Evolutionary conservation across 1,140 invertebrate genomes (phyloP).

Genomic region (Pseudomyrmex sp.): DNA sequence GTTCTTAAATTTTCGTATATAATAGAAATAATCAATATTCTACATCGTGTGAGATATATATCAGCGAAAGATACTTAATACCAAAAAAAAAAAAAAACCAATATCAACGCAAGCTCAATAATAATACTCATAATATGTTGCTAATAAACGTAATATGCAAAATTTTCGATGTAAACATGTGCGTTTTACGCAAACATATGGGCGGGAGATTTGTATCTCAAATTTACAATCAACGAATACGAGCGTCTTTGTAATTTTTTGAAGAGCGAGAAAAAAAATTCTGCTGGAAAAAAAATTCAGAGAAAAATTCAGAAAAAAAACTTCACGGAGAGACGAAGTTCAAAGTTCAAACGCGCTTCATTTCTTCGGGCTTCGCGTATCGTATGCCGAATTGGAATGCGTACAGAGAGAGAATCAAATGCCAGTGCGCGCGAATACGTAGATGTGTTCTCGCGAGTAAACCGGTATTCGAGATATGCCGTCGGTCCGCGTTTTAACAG

Average conservation of each 20-base stretch:
- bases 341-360: constrained; percentile 4
- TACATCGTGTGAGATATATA: background rate
- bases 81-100: background rate
- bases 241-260: background rate
- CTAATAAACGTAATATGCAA: background rate
- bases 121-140: background rate
- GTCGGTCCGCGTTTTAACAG: constrained; percentile 10
- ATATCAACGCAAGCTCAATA: no score
- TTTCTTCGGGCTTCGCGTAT: background rate
- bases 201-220: background rate
- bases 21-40: background rate
- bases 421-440: background rate
- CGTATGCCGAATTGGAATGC: background rate
- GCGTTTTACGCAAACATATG: constrained; percentile 11
- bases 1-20: constrained; percentile 16
- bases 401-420: background rate
- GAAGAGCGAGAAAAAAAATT: no score
- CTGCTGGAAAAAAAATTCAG: no score
- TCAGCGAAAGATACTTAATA: background rate
- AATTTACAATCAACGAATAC: background rate
- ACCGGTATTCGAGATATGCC: constrained; percentile 26
- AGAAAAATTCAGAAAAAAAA: no score
- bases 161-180: constrained; percentile 8
- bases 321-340: no score
- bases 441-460: background rate